Percentiles rank a stretch among this genome's conserved stretches.
Evolutionary conservation across 2,888 invertebrate species (phyloP).

Genomic region (Phlogophora meticulosa): DNA sequence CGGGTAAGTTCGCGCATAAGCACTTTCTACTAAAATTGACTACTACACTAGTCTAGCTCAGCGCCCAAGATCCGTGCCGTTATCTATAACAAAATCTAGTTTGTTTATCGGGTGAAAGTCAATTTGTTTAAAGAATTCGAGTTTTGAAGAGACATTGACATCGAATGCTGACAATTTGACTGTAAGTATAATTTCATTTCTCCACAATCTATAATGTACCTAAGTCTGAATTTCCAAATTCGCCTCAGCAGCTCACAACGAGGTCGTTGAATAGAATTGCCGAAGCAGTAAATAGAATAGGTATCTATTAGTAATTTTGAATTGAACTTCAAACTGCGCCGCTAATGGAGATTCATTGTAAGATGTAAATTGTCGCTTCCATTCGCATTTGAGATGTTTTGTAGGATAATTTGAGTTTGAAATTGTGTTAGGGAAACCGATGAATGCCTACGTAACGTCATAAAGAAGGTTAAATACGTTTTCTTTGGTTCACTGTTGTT

Average conservation of each 20-base stretch:
- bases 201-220: slow-evolving; percentile 1
- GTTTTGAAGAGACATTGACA: too few relatives aligned
- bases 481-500: slow-evolving; percentile 36
- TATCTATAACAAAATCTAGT: too few relatives aligned
- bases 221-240: slow-evolving; percentile 29
- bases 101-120: too few relatives aligned
- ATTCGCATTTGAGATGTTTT: slow-evolving; percentile 47
- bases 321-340: slow-evolving; percentile 51
- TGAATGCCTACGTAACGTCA: slow-evolving; percentile 43
- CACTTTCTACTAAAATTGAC: too few relatives aligned
- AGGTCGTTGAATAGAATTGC: slow-evolving; percentile 38
- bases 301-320: slow-evolving; percentile 61
- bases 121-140: too few relatives aligned
- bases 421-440: slow-evolving; percentile 52
- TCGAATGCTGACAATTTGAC: too few relatives aligned
- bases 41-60: too few relatives aligned
- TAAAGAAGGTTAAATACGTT: slow-evolving; percentile 24
- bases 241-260: slow-evolving; percentile 18
- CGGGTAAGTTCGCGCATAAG: too few relatives aligned
- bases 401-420: slow-evolving; percentile 51
- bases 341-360: slow-evolving; percentile 65
- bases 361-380: slow-evolving; percentile 54
- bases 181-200: neutral
- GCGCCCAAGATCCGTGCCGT: too few relatives aligned
- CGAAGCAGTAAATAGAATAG: slow-evolving; percentile 54